These are phyloP conservation scores for Tursiops truncatus DNA, from an alignment of 2,113 vertebrate genomes.

Conservation along the genomic window DNA sequence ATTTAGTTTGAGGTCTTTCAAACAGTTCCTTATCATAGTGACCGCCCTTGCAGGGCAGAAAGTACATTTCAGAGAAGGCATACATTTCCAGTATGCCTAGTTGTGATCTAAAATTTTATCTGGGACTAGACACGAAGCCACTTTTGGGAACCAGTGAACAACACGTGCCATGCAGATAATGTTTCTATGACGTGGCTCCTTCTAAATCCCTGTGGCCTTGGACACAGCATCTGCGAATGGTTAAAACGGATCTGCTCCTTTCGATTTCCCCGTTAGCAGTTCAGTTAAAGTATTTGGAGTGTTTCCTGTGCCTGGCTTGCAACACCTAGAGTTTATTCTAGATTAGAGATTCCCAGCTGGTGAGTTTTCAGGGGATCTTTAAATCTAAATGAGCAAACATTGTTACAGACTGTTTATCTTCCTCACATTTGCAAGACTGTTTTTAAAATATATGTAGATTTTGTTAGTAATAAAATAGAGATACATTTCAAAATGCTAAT, in stretches of 20 bases:
- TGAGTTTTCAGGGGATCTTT: neutral
- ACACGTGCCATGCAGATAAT: accelerated
- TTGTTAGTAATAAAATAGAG: neutral
- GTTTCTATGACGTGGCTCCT: neutral
- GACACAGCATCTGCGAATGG: neutral
- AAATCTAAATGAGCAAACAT: neutral
- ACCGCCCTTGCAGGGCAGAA: neutral
- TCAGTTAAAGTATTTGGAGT: neutral
- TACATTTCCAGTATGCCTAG: neutral
- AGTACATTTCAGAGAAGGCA: neutral
- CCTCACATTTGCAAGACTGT: neutral
- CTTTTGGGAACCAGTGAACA: neutral
- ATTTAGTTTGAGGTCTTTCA: neutral
- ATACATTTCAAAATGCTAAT: neutral
- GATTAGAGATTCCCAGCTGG: neutral
- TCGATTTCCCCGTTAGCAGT: neutral
- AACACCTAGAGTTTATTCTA: neutral
- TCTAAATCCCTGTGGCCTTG: neutral
- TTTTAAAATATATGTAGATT: neutral
- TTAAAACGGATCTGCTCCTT: neutral
- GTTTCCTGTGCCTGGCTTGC: neutral
- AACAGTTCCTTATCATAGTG: neutral
- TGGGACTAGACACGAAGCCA: neutral
- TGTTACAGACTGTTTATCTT: neutral
- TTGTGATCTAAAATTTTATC: neutral